Base-by-base conservation (phyloP, 2,113 vertebrate genomes). In the Saguinus midas region DNA sequence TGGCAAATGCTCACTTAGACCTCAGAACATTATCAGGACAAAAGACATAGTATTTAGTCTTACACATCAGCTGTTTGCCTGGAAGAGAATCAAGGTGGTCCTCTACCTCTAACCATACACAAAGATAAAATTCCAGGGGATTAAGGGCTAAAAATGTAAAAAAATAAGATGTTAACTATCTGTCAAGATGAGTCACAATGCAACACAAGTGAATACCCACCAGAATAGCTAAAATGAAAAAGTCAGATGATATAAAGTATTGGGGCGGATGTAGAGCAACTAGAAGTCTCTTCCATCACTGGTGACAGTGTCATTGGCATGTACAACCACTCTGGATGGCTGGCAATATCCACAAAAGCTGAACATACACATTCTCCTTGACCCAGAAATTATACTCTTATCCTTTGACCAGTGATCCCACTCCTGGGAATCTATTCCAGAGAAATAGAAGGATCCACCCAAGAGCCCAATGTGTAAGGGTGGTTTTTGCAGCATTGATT, bases 321-420 rank as follows among this genome's bases (percentile, higher is more conserved):
- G 27, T 64, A 57, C 5, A 43, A 20, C 43, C n/a, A 66, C 70
- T 82, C 35, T 9, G 45, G 78, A 70, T 75, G 43, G 18, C 90
- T 13, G 73, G n/a, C 16, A 27, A 13, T 57, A 48, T 37, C 50
- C 40, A 35, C 8, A 43, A 78, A 93, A 50, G 40, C 32, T 76
- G 90, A 86, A 58, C 16, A n/a, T 29, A 18, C 4, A 8, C 7
- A 17, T 50, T 25, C 25, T 25, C 32, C 1, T 2, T 14, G 61
- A 66, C 57, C 57, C 76, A 35, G 1, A 70, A 94, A 70, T 89
- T n/a, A 73, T 11, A 55, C 43, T 32, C 50, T 58, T 68, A 73
- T 37, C 57, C 96, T 96, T 95, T 95, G 95, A 96, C 87, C 87
- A 66, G 64, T 61, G 76, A 84, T 72, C 66, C 40, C 48, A 72